Base-by-base conservation (phyloP, 2,797 vertebrate species). In the Anas bernieri region DNA sequence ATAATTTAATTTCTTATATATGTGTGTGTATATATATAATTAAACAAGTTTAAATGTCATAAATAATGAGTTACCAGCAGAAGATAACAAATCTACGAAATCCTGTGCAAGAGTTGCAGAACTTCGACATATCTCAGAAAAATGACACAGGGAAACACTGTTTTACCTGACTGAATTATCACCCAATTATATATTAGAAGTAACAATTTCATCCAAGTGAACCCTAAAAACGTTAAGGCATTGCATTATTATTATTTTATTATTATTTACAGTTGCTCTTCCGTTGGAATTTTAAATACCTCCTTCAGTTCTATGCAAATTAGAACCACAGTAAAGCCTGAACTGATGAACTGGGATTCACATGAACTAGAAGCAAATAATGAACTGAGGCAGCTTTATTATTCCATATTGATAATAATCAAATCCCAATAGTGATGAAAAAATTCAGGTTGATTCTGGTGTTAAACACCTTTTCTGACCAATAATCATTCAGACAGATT, bases 371-470 rank as follows among this genome's bases (percentile, higher is more conserved):
- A 75, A 91, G 37, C 56, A 83, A 56, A 73, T 35, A 67, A 80
- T 12, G 33, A 23, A 6, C 31, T 25, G 59, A 70, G 39, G 16
- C 52, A 8, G 22, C 55, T 92, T 86, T 41, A 35, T 75, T 35
- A 28, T 37, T 90, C 41, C 31, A 11, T 8, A 13, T 5, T 39
- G 62, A 7, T 12, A 69, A 9, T 66, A 69, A 9, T 66, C 31
- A 68, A 79, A 83, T 28, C 54, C 62, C 69, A 78, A 3, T 1
- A 6, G 20, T 26, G 31, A 61, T 6, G 83, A 85, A 89, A 92
- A 80, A 84, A 89, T 69, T 88, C 72, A 93, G 55, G 37, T 85
- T 77, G 15, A 50, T 13, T 82, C 77, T 85, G 69, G 87, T 75
- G 25, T 55, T 68, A 76, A 86, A 61, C 45, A 67, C 30, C n/a